Base-by-base conservation (phyloP, 2,888 invertebrate genomes). In the Diarsia mendica region DNA sequence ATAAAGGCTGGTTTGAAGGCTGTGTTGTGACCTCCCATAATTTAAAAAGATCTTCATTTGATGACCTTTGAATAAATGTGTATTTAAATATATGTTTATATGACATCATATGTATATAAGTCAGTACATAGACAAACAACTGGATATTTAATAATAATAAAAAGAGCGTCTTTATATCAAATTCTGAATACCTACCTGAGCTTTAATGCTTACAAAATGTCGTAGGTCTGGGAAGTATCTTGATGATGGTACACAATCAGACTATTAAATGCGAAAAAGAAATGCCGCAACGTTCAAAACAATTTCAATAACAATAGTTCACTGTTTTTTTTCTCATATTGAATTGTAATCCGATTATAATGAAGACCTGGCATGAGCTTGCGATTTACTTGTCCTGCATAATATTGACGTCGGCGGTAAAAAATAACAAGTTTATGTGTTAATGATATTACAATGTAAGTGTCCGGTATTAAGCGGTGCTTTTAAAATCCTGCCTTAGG, bases 11-110 rank as follows among this genome's bases (percentile, higher is more conserved):
- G 13, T 39, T 18, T 74, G 49, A 77, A 77, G 77, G 75, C 60
- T 58, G 49, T 61, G 58, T 49, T 28, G 51, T 63, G 80, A 81
- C 82, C 87, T 85, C 79, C 73, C 80, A 75, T 82, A 68, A 74
- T 69, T 84, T 75, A 75, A 63, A 78, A 75, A 75, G 66, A 74
- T 70, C 68, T 55, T 84, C 51, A 79, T 76, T 76, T 58, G 72
- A 67, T 85, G 77, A 77, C 84, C 86, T 87, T 81, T 86, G 49
- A 68, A 72, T 72, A 72, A 79, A 77, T 75, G 69, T 58, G 44
- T 61, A 65, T 78, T 68, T 70, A 60, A 75, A 83, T 75, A 75
- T 71, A 75, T 69, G 39, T 75, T 73, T 75, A 67, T 61, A 83
- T 82, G 82, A 86, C 76, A 85, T 87, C 87, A 85, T 79, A 49